Evolutionary conservation across 2,888 invertebrate genomes (phyloP), one percentile per base, ranked within the genome.

Genomic region (Drosophila paranaensis): DNA sequence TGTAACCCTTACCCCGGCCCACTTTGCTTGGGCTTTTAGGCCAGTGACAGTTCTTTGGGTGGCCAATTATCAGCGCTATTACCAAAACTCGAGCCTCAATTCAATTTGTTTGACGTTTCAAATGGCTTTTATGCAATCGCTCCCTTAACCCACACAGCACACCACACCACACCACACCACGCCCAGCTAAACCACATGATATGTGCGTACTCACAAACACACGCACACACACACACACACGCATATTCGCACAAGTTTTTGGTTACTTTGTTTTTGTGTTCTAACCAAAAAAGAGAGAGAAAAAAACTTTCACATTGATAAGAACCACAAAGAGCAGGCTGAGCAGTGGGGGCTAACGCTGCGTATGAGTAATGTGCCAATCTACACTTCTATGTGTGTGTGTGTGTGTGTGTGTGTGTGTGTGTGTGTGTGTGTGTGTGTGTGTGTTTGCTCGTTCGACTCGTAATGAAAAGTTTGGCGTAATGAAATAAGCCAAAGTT

Each of bases 401-500:
- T 20, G 20, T 20, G 20, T 1, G 20, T 50, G 33, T 39, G 11
- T 14, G n/a, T 60, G 33, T 61, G 43, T 37, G 14, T 25, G 16
- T 20, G 45, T 51, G 42, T 62, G 46, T 16, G 11, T 16, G 33
- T 6, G 33, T 25, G 37, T 14, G 37, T 5, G n/a, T 4, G 5
- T 14, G 11, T 30, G 40, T 27, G 54, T 40, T 11, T 42, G 43
- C 56, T 46, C 30, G 42, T 65, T 42, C 30, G 40, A 56, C 40
- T 57, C 78, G 81, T 84, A 84, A 84, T 87, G 84, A 87, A 84
- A 84, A 84, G 82, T 84, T 84, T 84, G 86, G 77, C 88, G 81
- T 84, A 84, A 84, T 84, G 84, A 88, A 84, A 84, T 84, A 84
- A 84, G 84, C 81, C 84, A 82, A 84, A 84, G 79, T 82, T 88